These are phyloP conservation scores for Dipus sagitta DNA, from an alignment of 2,797 vertebrate genomes.

Conservation along the genomic window DNA sequence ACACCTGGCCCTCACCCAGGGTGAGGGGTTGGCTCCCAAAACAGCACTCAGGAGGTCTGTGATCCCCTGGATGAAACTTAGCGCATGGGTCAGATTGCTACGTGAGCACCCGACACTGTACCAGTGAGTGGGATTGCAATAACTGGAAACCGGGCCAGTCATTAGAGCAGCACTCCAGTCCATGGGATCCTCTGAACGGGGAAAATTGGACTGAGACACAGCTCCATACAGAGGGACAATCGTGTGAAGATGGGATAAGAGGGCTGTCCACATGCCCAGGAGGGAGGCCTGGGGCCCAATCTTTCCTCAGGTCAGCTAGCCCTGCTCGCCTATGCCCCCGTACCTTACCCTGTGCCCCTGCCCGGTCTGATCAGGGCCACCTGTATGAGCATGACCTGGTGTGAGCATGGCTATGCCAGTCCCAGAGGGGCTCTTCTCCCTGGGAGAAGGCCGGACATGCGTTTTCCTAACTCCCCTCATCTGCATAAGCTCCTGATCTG, in stretches of 20 bases:
- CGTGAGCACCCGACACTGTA: accelerated
- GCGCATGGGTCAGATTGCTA: accelerated
- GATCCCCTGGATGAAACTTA: no score
- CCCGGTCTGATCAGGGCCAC: not conserved
- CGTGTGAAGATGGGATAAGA: not conserved
- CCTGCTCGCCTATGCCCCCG: not conserved
- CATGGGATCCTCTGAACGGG: not conserved
- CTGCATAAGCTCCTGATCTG: accelerated
- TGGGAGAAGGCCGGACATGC: not conserved
- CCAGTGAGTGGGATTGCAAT: not conserved
- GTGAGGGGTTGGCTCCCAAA: not conserved
- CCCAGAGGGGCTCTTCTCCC: not conserved
- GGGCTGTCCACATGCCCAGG: not conserved
- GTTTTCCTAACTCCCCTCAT: not conserved
- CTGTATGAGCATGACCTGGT: not conserved
- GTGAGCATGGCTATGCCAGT: no score
- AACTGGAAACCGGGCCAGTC: not conserved
- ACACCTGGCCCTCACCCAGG: not conserved
- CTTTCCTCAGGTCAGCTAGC: not conserved
- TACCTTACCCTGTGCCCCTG: not conserved
- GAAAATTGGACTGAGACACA: not conserved
- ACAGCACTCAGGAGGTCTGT: no score
- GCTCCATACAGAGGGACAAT: not conserved
- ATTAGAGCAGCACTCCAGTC: not conserved
- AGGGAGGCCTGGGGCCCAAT: not conserved